A percentile compares a stretch with the other conserved stretches of the same genome.
These are phyloP conservation scores for Brachionus paranguensis DNA, from an alignment of 1,140 invertebrate genomes.

Conservation along the genomic window DNA sequence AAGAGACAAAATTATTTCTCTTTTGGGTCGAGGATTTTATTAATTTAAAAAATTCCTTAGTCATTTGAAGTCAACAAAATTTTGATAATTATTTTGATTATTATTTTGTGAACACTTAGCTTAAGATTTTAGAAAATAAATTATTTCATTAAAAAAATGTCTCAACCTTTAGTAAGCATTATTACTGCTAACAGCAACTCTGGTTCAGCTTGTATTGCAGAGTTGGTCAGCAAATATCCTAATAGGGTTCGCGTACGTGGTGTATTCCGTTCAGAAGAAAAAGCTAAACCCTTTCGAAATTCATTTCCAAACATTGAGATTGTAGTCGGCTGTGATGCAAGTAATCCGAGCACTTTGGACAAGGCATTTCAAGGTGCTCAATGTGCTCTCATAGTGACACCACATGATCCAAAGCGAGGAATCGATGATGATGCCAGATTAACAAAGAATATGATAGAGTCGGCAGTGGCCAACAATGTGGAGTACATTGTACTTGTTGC, in stretches of 20 bases:
- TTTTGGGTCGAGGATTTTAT: too few relatives aligned
- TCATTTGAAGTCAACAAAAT: neutral
- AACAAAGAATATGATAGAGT: slow-evolving; percentile 7
- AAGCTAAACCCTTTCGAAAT: neutral
- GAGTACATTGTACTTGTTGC: slow-evolving; percentile 32
- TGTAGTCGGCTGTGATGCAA: neutral
- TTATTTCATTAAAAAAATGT: too few relatives aligned
- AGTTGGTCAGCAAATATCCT: neutral
- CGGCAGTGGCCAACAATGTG: neutral
- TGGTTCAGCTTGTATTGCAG: neutral
- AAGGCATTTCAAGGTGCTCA: neutral
- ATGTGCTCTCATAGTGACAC: slow-evolving; percentile 11
- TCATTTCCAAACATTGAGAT: neutral
- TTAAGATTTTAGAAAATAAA: neutral
- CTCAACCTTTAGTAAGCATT: neutral
- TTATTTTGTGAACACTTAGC: neutral
- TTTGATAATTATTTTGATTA: neutral
- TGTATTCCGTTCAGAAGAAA: slow-evolving; percentile 10
- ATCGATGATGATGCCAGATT: neutral
- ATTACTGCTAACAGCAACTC: slow-evolving; percentile 23
- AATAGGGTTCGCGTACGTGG: neutral
- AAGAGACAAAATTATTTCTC: too few relatives aligned
- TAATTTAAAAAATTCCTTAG: neutral
- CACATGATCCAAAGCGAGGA: neutral
- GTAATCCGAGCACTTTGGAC: neutral